Base-by-base conservation (phyloP, 2,888 invertebrate species). In the Pyrrhosoma nymphula region DNA sequence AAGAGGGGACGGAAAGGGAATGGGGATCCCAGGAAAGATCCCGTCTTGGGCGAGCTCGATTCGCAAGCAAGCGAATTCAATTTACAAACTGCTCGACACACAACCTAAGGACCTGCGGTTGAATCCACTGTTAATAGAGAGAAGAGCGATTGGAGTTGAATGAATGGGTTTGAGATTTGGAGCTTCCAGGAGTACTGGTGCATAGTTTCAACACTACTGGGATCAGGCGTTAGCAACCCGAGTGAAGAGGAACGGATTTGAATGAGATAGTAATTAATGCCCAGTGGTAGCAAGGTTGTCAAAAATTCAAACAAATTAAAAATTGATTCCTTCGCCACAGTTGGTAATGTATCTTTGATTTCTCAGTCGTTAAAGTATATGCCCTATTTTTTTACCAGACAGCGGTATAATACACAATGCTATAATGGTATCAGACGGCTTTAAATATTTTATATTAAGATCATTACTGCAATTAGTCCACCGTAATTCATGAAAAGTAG, bases 1-100 rank as follows among this genome's bases (percentile, higher is more conserved):
- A 35, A 82, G 35, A 18, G 35, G 35, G 82, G 16, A 35, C 3
- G 30, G 82, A 30, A 35, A 82, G 35, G 16, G 35, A 35, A 35
- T 35, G n/a, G 30, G 10, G 69, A 6, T 8, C 3, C 20, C 23
- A 4, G 35, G 30, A 35, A 82, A 35, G 35, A 82, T 82, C 16
- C 4, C 30, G 82, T 82, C 82, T 82, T 82, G 30, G 69, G 82
- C 14, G 82, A 82, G 35, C 30, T 82, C 82, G n/a, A 82, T 82
- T 82, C 35, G 82, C 82, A 35, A 35, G 82, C 82, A 82, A 82
- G 30, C 30, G 35, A 82, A 82, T 82, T 16, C 82, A 35, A 82
- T 82, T 35, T 82, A 82, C 35, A 82, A 35, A 82, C 82, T 82
- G 82, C 82, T 82, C 35, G 82, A 82, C 82, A 82, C 82, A 82